Evolutionary conservation across 2,888 invertebrate genomes (phyloP), one percentile per base, ranked within the genome.

Genomic region (Panopea generosa): DNA sequence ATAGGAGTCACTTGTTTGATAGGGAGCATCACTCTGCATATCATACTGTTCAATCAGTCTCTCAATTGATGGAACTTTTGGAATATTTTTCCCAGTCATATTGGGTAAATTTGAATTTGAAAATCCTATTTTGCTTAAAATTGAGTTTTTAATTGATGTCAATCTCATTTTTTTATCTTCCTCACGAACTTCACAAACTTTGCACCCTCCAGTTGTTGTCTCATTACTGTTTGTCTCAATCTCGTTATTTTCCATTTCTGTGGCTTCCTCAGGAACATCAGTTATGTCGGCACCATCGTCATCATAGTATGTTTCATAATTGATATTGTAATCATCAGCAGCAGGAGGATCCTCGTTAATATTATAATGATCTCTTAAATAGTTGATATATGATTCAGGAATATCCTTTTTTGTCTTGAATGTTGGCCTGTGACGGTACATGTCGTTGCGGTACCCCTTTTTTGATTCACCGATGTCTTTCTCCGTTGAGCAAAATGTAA

Each of bases 1-100:
- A 20, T 79, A 66, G 50, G 77, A 59, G 24, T 69, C 33, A 4
- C 57, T 60, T 0, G 33, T 16, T 18, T 63, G 68, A 55, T 83
- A 79, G 14, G 87, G 87, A 1, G 81, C 71, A 49, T 87, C 87
- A 2, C 72, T 75, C 43, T 84, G 83, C 84, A 87, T 82, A 47
- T 77, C 84, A 60, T 82, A 84, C 50, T 85, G 73, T 9, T 84
- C 84, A 33, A 80, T 76, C n/a, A 88, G 71, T 50, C 73, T 78
- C 7, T 82, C 73, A 66, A 87, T 69, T 3, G 85, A 83, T 14
- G 88, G 88, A 3, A 85, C 71, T 60, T 83, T 83, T 20, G 89
- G 89, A 33, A 88, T 76, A 16, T 66, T 72, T 0, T n/a, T n/a
- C n/a, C n/a, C n/a, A n/a, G 89, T 86, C 70, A 85, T 79, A 65